Conservation (phyloP, 2,888 invertebrate species). For the Neuroscelio doddi region DNA sequence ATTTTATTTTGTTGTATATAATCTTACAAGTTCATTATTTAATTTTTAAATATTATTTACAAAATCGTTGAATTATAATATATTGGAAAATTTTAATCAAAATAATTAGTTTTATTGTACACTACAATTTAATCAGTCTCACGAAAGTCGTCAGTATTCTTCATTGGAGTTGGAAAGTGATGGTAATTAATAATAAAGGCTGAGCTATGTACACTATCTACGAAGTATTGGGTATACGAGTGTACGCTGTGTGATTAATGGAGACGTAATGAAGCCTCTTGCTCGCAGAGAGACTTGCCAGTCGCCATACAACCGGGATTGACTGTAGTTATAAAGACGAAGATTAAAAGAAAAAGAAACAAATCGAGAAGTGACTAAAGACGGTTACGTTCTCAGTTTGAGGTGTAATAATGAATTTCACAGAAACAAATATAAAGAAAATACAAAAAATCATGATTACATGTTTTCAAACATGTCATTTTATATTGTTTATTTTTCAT, state of each 20-base stretch:
- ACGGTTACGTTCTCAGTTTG: not conserved
- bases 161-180: conserved; percentile 8
- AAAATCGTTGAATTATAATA: too few relatives aligned
- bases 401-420: not conserved
- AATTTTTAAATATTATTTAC: too few relatives aligned
- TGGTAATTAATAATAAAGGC: conserved; percentile 9
- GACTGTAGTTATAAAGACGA: conserved; percentile 3
- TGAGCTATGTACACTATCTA: conserved; percentile 1
- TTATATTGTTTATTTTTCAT: too few relatives aligned
- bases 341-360: conserved; percentile 3
- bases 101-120: not conserved
- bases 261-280: conserved; percentile 9
- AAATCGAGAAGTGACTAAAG: not conserved
- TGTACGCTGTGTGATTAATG: conserved; percentile 4
- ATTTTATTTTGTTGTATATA: too few relatives aligned
- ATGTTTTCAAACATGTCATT: too few relatives aligned
- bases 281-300: not conserved
- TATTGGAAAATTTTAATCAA: too few relatives aligned
- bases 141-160: conserved; percentile 9
- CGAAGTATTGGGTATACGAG: conserved; percentile 6
- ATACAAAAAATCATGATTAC: too few relatives aligned
- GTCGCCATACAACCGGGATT: conserved; percentile 7
- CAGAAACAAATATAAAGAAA: not conserved
- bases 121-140: conserved; percentile 3
- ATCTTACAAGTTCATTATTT: too few relatives aligned